Evolutionary conservation across 2,113 vertebrate species (phyloP), one percentile per base, ranked within the genome.

Genomic region (Microcebus tavaratra): DNA sequence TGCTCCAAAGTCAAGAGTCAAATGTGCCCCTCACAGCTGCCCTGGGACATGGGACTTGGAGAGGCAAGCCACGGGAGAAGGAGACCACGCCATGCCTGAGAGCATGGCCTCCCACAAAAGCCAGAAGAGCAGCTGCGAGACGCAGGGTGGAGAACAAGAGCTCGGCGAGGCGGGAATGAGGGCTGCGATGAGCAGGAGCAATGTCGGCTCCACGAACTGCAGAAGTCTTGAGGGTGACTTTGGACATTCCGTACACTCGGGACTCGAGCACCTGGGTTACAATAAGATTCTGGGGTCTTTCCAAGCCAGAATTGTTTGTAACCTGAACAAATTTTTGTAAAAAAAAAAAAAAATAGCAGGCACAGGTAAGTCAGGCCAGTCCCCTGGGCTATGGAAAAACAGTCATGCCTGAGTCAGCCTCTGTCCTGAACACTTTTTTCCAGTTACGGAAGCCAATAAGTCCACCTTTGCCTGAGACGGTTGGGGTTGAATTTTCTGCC

Each of bases 21-120:
- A 12, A 8, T 3, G 25, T 2, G 39, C 3, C 17, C n/a, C 8
- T 63, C 68, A 1, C 81, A 25, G 91, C 8, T 17, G n/a, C 82
- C 53, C 55, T 0, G 0, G 57, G 50, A 39, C 1, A 0, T 0
- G 59, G 91, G 12, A 57, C 45, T 20, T 18, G n/a, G 57, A 39
- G 34, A 55, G n/a, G 42, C 36, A 2, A 39, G 29, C 20, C 31
- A 15, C 2, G 61, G 14, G 27, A 12, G 72, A 4, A 68, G 87
- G 21, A 39, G 45, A 10, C 36, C 29, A 1, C 1, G 6, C 10
- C 0, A 0, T 0, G 1, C 2, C 2, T 2, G 11, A 34, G 21
- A 0, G 13, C 53, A 39, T 0, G n/a, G 87, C 8, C 9, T 5
- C 61, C 70, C 1, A 8, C 14, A 29, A 55, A 59, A 36, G n/a